phyloP scores from a whole-genome alignment of 2,888 invertebrate species.

The Yponomeuta sedellus region DNA sequence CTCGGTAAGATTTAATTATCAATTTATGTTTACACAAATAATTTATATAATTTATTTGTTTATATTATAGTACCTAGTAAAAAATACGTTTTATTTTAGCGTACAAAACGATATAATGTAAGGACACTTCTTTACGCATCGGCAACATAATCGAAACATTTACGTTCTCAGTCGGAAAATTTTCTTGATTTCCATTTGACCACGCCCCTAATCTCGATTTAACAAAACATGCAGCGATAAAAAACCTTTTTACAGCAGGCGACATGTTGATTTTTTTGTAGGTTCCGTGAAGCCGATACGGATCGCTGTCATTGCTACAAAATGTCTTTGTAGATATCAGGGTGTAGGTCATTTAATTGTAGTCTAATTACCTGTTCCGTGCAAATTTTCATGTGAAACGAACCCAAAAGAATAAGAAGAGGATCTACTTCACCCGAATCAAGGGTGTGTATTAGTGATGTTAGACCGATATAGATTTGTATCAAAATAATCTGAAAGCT shows the following conservation, averaged over 20 bases:
- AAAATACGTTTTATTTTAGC: no score
- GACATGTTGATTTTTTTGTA: slow-evolving; percentile 76
- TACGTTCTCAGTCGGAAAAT: slow-evolving; percentile 16
- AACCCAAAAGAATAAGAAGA: slow-evolving; percentile 61
- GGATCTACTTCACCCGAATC: slow-evolving; percentile 68
- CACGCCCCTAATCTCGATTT: slow-evolving; percentile 49
- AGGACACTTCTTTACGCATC: no score
- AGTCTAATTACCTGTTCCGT: slow-evolving; percentile 64
- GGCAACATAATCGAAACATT: slow-evolving; percentile 12
- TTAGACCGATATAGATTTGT: slow-evolving; percentile 71
- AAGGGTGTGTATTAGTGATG: slow-evolving; percentile 73
- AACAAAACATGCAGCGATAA: slow-evolving; percentile 58
- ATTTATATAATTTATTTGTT: no score
- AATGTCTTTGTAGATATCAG: slow-evolving; percentile 76
- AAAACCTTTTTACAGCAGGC: slow-evolving; percentile 63
- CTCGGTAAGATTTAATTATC: no score
- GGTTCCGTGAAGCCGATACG: slow-evolving; percentile 76
- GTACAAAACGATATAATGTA: no score
- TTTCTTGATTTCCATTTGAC: slow-evolving; percentile 28
- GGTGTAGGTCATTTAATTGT: slow-evolving; percentile 74
- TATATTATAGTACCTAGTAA: no score
- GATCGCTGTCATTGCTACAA: slow-evolving; percentile 74
- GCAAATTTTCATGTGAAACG: slow-evolving; percentile 62
- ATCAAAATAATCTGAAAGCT: slow-evolving; percentile 75
- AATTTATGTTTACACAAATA: no score